phyloP scores from a whole-genome alignment of 2,113 vertebrate species.

The Hemiprocne comata region DNA sequence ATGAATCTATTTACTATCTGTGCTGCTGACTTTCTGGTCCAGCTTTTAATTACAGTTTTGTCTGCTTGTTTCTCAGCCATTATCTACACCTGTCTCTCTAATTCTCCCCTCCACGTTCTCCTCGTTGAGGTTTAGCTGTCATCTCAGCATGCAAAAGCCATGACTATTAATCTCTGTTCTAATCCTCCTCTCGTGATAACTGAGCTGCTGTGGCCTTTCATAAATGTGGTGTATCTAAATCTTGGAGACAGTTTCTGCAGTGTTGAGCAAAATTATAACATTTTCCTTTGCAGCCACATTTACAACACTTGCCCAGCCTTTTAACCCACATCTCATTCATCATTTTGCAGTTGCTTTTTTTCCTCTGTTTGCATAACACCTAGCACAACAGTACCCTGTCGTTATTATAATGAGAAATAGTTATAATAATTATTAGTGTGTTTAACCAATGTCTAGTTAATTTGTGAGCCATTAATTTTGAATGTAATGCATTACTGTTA shows the following conservation, averaged over 20 bases:
- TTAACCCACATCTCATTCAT: slow-evolving; percentile 19
- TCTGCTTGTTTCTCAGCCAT: neutral
- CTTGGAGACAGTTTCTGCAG: neutral
- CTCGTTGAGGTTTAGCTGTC: neutral
- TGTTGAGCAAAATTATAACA: neutral
- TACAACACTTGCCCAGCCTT: neutral
- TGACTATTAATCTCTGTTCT: neutral
- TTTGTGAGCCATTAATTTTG: slow-evolving; percentile 13
- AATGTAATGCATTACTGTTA: neutral
- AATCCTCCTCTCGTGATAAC: neutral
- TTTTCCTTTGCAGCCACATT: slow-evolving; percentile 28
- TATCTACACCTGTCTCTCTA: neutral
- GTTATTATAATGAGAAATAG: slow-evolving; percentile 47
- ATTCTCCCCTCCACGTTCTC: neutral
- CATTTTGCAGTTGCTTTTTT: neutral
- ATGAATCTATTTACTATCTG: neutral
- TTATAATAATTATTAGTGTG: slow-evolving; percentile 11
- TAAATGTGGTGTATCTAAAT: neutral
- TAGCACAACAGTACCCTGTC: slow-evolving; percentile 13
- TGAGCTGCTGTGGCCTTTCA: neutral
- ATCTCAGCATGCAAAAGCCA: neutral
- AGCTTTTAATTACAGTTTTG: neutral
- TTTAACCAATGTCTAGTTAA: slow-evolving; percentile 13
- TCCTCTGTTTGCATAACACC: slow-evolving; percentile 30
- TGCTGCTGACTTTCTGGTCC: neutral